These are phyloP conservation scores for Talpa occidentalis DNA, from an alignment of 2,113 vertebrate species.

Conservation along the genomic window DNA sequence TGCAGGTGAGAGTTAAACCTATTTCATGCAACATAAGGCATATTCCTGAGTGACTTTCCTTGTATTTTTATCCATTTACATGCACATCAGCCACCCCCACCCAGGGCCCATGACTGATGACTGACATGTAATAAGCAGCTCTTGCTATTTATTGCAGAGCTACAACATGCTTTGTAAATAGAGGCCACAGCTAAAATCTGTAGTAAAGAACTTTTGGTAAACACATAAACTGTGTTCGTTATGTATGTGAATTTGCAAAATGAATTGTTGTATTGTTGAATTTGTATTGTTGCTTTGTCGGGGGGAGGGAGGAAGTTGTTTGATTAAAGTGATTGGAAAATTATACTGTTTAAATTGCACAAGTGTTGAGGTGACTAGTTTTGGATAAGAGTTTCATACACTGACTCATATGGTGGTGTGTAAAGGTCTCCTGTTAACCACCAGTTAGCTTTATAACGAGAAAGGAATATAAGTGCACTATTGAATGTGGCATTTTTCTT, in stretches of 20 bases:
- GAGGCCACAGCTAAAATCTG: neutral
- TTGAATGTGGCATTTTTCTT: conserved; percentile 1
- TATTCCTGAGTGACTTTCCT: neutral
- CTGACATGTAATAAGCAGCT: neutral
- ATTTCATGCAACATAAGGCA: neutral
- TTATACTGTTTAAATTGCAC: neutral
- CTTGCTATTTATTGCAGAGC: neutral
- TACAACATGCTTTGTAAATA: neutral
- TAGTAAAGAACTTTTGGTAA: neutral
- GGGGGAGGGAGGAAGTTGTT: neutral
- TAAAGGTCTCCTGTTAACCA: neutral
- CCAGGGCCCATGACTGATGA: neutral
- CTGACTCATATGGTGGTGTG: neutral
- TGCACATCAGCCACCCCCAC: neutral
- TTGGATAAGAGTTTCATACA: neutral
- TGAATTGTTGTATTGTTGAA: no score
- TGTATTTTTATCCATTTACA: neutral
- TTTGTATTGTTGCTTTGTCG: neutral
- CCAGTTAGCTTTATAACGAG: neutral
- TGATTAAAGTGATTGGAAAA: neutral
- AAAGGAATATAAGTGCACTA: neutral
- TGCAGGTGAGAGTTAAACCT: neutral
- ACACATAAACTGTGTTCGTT: neutral
- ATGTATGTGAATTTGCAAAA: neutral
- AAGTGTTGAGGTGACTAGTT: neutral